Evolutionary conservation across 2,797 vertebrate genomes (phyloP).

Genomic region (Schizothorax lantsangensis): DNA sequence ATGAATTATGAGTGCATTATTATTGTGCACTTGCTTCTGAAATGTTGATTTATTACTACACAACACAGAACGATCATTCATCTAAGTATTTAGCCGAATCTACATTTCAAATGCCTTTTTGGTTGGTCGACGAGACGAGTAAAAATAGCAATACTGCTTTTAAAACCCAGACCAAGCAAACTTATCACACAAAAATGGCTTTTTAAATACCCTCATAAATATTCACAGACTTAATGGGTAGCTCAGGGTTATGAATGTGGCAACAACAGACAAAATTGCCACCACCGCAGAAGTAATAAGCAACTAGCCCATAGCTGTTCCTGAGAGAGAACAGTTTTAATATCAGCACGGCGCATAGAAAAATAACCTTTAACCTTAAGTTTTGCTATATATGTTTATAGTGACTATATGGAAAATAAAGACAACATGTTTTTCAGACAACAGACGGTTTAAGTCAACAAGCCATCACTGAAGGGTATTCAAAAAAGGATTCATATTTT

Average conservation of each 20-base stretch:
- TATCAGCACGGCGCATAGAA: slow-evolving; percentile 12
- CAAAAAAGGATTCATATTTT: slow-evolving; percentile 4
- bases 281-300: slow-evolving; percentile 41
- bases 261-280: slow-evolving; percentile 49
- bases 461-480: slow-evolving; percentile 8
- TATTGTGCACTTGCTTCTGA: background rate
- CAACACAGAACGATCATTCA: background rate
- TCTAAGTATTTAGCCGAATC: background rate
- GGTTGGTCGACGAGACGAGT: background rate
- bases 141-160: background rate
- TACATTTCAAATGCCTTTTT: slow-evolving; percentile 4
- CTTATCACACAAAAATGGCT: slow-evolving; percentile 42
- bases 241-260: slow-evolving; percentile 46
- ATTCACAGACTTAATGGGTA: slow-evolving; percentile 45
- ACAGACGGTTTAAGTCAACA: background rate
- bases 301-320: slow-evolving; percentile 43
- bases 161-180: slow-evolving; percentile 25
- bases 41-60: slow-evolving; percentile 20
- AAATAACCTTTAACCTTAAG: slow-evolving; percentile 43
- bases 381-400: slow-evolving; percentile 7
- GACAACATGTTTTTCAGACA: background rate
- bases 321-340: slow-evolving; percentile 38
- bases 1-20: slow-evolving; percentile 48
- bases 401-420: background rate
- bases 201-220: slow-evolving; percentile 55